phyloP scores from a whole-genome alignment of 2,888 invertebrate genomes.

The Chydorus sphaericus region DNA sequence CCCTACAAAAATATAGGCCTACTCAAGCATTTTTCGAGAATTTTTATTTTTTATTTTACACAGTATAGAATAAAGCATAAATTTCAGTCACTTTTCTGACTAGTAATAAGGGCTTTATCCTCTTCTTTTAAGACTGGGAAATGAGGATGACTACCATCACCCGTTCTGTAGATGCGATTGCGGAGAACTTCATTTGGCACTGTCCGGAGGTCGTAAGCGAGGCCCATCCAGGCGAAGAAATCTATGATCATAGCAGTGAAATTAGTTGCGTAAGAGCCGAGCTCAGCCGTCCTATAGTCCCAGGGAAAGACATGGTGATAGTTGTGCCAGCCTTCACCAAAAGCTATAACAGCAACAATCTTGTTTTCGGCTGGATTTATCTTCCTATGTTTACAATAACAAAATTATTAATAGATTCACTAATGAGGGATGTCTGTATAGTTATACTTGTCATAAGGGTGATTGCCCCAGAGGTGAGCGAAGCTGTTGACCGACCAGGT shows the following conservation, averaged over 20 bases:
- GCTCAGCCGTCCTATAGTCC: constrained; percentile 81
- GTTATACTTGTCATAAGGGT: constrained; percentile 71
- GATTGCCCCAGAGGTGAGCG: constrained; percentile 84
- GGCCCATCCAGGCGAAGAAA: constrained; percentile 64
- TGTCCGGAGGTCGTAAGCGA: constrained; percentile 74
- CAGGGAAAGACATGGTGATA: constrained; percentile 87
- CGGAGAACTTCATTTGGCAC: constrained; percentile 50
- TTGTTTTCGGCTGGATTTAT: constrained; percentile 23
- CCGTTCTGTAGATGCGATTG: constrained; percentile 52
- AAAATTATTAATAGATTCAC: no score
- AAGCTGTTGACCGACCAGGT: constrained; percentile 86
- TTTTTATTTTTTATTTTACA: no score
- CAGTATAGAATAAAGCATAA: no score
- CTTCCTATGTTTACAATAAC: constrained; percentile 4
- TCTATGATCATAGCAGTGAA: constrained; percentile 63
- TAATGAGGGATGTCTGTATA: not conserved
- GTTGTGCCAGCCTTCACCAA: constrained; percentile 88
- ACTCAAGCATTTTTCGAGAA: no score
- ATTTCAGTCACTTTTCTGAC: no score
- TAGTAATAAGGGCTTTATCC: no score
- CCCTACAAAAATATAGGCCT: no score
- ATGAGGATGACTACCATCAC: constrained; percentile 47
- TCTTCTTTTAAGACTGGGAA: no score
- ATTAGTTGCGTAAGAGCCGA: constrained; percentile 56
- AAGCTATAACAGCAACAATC: constrained; percentile 33